Evolutionary conservation across 2,888 invertebrate species (phyloP), one percentile per base, ranked within the genome.

Genomic region (Phrixothrix hirtus): DNA sequence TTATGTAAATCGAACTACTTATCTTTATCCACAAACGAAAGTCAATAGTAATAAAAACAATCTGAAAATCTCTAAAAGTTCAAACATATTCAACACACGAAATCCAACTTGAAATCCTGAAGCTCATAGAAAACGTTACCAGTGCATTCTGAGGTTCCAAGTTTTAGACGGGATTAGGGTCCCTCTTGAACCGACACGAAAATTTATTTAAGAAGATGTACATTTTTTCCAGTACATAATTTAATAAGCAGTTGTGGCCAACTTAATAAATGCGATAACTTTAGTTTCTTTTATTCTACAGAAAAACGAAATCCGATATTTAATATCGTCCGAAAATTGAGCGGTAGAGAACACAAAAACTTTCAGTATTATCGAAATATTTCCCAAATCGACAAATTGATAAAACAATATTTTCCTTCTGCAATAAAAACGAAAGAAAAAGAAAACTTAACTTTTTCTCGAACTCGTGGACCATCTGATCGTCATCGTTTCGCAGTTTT

Each of bases 1-100:
- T 30, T 16, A 51, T 51, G 51, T 30, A 51, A 51, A 51, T 51
- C 39, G 12, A 21, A 15, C 32, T 35, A 38, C 41, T 52, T 42
- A 27, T 47, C 31, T 36, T 42, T 44, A 30, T 29, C 29, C 42
- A 36, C 35, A 46, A 52, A 42, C 37, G 52, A 52, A 52, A 52
- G 52, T 52, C 52, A 46, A 52, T 52, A 47, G 52, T 47, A 42
- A 46, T 52, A 52, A 52, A 52, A 52, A 46, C 52, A 52, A 46
- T 46, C 41, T 42, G 41, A 46, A 52, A 52, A 52, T 46, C 46
- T 45, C 46, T 34, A 26, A 36, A 46, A 52, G 42, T 46, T 42
- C 32, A 42, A 52, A 45, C 41, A 42, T 46, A 52, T 52, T 52
- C 52, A 21, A 30, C 45, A 51, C 51, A 41, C 45, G 35, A 51